Evolutionary conservation across 2,113 vertebrate genomes (phyloP).

Genomic region (Corythoichthys intestinalis): DNA sequence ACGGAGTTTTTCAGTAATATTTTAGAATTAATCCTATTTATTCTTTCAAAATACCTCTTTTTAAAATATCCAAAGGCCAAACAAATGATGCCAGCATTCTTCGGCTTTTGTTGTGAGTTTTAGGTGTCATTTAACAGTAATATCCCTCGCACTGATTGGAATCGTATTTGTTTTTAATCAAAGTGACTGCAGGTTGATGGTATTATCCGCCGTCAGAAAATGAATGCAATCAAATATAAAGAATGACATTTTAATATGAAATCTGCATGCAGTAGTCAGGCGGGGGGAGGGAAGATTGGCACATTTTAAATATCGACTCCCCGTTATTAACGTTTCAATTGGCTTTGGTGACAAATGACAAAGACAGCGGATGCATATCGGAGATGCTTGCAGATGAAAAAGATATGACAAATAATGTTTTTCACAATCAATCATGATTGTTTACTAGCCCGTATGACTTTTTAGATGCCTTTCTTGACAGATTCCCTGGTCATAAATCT

Average conservation of each 20-base stretch:
- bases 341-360: conserved; percentile 66
- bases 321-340: conserved; percentile 65
- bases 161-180: conserved; percentile 73
- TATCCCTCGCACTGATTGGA: conserved; percentile 52
- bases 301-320: conserved; percentile 74
- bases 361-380: conserved; percentile 61
- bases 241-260: conserved; percentile 76
- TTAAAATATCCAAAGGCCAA: background rate
- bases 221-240: conserved; percentile 67
- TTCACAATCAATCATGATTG: conserved; percentile 42
- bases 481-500: conserved; percentile 29
- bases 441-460: conserved; percentile 37
- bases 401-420: conserved; percentile 65
- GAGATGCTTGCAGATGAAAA: conserved; percentile 61
- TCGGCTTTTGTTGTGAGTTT: conserved; percentile 28
- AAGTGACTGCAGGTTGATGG: conserved; percentile 61
- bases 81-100: conserved; percentile 17
- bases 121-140: conserved; percentile 16
- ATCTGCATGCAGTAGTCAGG: conserved; percentile 29
- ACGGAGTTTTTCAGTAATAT: background rate
- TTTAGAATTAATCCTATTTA: background rate
- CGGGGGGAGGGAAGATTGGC: conserved; percentile 65
- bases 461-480: conserved; percentile 36
- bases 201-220: conserved; percentile 66
- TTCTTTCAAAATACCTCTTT: background rate